These are phyloP conservation scores for Megalurothrips usitatus DNA, from an alignment of 2,888 invertebrate genomes.

Conservation along the genomic window DNA sequence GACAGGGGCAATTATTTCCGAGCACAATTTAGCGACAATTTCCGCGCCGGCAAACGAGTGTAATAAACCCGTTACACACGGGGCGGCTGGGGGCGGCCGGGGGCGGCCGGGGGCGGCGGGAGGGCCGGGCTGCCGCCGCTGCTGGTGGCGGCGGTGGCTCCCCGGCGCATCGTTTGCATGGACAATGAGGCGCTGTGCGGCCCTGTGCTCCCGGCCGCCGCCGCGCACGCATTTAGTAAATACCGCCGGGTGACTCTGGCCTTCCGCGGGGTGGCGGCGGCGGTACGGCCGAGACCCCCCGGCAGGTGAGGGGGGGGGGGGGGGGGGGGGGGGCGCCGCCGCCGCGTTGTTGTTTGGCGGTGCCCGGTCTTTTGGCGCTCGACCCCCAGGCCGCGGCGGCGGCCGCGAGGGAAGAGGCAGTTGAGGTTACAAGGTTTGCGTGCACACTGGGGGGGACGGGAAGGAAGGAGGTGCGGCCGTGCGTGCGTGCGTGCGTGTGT, in stretches of 20 bases:
- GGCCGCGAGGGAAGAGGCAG: too few relatives aligned
- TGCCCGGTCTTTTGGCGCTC: not conserved
- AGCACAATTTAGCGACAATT: slow-evolving; percentile 18
- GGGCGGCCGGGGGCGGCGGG: not conserved
- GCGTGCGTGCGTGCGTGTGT: too few relatives aligned
- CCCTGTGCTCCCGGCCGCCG: not conserved
- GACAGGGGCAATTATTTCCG: slow-evolving; percentile 18
- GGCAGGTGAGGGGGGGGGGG: not conserved
- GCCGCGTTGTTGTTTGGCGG: not conserved
- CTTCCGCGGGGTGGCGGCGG: not conserved
- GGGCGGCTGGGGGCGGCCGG: not conserved
- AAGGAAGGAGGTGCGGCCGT: too few relatives aligned
- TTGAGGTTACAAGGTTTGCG: not conserved
- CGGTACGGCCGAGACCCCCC: not conserved
- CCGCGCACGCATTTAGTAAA: not conserved
- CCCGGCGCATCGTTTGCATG: slow-evolving; percentile 21
- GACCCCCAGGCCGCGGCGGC: not conserved
- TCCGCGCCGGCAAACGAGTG: slow-evolving; percentile 7
- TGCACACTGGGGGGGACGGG: not conserved
- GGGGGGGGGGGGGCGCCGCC: not conserved
- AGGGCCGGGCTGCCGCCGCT: too few relatives aligned
- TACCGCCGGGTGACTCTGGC: not conserved
- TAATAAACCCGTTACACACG: slow-evolving; percentile 13
- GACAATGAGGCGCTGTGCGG: not conserved
- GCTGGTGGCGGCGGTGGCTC: not conserved